Evolutionary conservation across 2,797 vertebrate species (phyloP).

Genomic region (Sebastes oblongus): DNA sequence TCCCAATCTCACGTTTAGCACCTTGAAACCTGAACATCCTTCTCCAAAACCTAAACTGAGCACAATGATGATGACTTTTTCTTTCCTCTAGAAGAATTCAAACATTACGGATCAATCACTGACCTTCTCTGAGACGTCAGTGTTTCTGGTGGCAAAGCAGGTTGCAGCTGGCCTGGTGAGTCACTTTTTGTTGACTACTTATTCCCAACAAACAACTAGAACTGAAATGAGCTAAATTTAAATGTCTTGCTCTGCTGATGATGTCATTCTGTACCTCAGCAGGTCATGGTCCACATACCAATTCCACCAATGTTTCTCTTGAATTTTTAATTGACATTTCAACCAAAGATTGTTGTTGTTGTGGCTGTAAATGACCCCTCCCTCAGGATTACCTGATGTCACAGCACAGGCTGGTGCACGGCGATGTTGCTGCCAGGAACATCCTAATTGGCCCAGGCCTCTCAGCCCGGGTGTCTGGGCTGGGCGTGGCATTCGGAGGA

Average conservation of each 20-base stretch:
- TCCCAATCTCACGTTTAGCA: too few relatives aligned
- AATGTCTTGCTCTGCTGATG: not conserved
- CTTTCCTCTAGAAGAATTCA: conserved; percentile 26
- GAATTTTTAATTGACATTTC: not conserved
- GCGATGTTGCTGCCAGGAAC: conserved; percentile 78
- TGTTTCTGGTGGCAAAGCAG: conserved; percentile 76
- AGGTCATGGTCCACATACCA: not conserved
- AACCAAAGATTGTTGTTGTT: not conserved
- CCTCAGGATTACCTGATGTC: conserved; percentile 80
- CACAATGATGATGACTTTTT: not conserved
- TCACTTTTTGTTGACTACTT: not conserved
- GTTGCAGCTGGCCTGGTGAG: conserved; percentile 77
- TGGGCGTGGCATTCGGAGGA: conserved; percentile 72
- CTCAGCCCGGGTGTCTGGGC: conserved; percentile 71
- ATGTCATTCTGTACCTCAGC: not conserved
- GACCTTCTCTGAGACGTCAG: conserved; percentile 72
- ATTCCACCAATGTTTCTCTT: not conserved
- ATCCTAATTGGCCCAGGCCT: conserved; percentile 77
- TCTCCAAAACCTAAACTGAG: not conserved
- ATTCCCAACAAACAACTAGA: not conserved
- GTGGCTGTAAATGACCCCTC: not conserved
- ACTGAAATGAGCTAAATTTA: not conserved
- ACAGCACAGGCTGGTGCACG: conserved; percentile 76
- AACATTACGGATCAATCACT: conserved; percentile 7
- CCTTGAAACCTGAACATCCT: not conserved